These are phyloP conservation scores for Marcusenius ussheri DNA, from an alignment of 2,113 vertebrate genomes.

Conservation along the genomic window DNA sequence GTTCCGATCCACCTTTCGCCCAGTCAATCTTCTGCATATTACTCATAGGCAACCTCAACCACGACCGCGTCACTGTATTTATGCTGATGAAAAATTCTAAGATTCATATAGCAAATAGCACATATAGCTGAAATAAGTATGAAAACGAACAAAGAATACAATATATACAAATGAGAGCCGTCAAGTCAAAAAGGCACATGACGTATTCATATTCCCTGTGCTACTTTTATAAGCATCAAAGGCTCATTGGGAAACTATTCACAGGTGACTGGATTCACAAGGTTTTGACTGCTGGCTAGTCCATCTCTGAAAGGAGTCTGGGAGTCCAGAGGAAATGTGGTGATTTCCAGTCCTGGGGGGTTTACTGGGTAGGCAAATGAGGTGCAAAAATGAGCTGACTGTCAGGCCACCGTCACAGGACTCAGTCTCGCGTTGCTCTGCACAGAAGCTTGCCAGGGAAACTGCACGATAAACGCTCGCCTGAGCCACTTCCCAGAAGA, in stretches of 20 bases:
- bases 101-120: not conserved
- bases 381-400: not conserved
- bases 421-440: not conserved
- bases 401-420: not conserved
- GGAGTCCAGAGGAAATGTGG: not conserved
- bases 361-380: not conserved
- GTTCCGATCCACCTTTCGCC: not conserved
- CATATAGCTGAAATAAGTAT: not conserved
- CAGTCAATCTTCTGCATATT: not conserved
- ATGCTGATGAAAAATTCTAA: not conserved
- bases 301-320: not conserved
- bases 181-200: not conserved
- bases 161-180: not conserved
- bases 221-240: not conserved
- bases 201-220: not conserved
- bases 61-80: not conserved
- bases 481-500: not conserved
- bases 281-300: not conserved
- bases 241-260: not conserved
- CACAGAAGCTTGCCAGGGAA: not conserved
- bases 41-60: not conserved
- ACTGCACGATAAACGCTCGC: not conserved
- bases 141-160: not conserved
- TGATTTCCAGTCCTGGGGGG: not conserved
- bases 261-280: not conserved